Conservation (phyloP, 2,797 vertebrate species). For the Enteromius afrohamiltoni region DNA sequence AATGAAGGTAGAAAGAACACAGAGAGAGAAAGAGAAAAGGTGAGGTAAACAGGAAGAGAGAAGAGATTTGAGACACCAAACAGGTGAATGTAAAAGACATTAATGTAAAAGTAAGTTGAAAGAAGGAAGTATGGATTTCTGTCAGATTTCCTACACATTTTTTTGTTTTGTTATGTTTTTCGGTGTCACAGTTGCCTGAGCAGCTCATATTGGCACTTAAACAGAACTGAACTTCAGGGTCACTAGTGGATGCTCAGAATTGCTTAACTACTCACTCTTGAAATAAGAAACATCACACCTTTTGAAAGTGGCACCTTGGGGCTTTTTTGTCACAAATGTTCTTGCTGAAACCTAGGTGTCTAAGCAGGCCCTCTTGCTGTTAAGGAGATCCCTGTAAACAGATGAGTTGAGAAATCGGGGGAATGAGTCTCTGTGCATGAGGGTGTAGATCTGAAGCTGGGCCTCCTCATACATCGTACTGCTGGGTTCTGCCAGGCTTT, state of each 20-base stretch:
- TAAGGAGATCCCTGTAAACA: slow-evolving; percentile 95
- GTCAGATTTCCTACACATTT: slow-evolving; percentile 63
- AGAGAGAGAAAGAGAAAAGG: slow-evolving; percentile 23
- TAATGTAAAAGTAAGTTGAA: slow-evolving; percentile 71
- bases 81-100: slow-evolving; percentile 73
- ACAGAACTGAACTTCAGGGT: slow-evolving; percentile 82
- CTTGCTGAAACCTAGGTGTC: slow-evolving; percentile 84
- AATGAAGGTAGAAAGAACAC: slow-evolving; percentile 50
- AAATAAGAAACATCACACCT: slow-evolving; percentile 62
- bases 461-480: slow-evolving; percentile 97
- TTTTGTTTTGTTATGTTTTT: slow-evolving; percentile 57
- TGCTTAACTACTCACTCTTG: slow-evolving; percentile 69
- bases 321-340: slow-evolving; percentile 54
- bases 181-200: slow-evolving; percentile 88
- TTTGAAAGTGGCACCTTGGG: slow-evolving; percentile 58
- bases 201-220: slow-evolving; percentile 86
- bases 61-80: slow-evolving; percentile 58
- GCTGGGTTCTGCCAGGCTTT: slow-evolving; percentile 89
- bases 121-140: slow-evolving; percentile 75
- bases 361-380: slow-evolving; percentile 90
- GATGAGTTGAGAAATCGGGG: slow-evolving; percentile 99
- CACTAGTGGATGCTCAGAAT: slow-evolving; percentile 72
- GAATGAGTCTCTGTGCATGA: slow-evolving; percentile 99
- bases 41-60: slow-evolving; percentile 53
- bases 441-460: slow-evolving; percentile 97